Base-by-base conservation (phyloP, 2,797 vertebrate genomes). In the Enteromius paludinosus region DNA sequence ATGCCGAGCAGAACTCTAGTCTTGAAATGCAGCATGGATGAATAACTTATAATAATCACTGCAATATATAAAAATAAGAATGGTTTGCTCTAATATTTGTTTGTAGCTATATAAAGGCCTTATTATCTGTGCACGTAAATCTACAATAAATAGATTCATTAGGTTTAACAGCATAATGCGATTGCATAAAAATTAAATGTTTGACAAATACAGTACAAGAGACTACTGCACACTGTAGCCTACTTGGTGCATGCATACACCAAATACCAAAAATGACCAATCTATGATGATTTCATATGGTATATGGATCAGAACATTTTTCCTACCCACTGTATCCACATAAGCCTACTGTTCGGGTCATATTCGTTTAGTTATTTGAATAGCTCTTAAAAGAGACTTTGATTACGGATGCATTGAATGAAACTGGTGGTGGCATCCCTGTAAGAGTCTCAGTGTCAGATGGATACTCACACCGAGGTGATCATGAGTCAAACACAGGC, bases 401-500 rank as follows among this genome's bases (percentile, higher is more conserved):
- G 1, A 8, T 30, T 1, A 43, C 0, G 0, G 23, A 62, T 62
- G 23, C 23, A 25, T 23, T 52, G 45, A 68, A 68, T 14, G 17
- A 45, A 62, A 9, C 18, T 47, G 11, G 5, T 7, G 18, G 49
- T 52, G 49, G 49, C 56, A 47, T 62, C 0, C 14, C 41, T 14
- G 35, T 56, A 35, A 30, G 61, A 62, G 28, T 30, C 2, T 17
- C 59, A 3, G 59, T 17, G 0, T 28, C 5, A 8, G 5, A n/a
- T n/a, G n/a, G n/a, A 23, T 41, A 33, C 10, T 18, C 41, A 28
- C 56, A 47, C 59, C 9, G 75, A 65, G 20, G 30, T 68, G 33
- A 38, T 68, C 62, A 66, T 8, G 45, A 68, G 33, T 66, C 61
- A 76, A 68, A 56, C 62, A 56, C 45, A 45, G 38, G 38, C 38